phyloP scores from a whole-genome alignment of 1,140 invertebrate genomes.

The Glossosoma conforme region DNA sequence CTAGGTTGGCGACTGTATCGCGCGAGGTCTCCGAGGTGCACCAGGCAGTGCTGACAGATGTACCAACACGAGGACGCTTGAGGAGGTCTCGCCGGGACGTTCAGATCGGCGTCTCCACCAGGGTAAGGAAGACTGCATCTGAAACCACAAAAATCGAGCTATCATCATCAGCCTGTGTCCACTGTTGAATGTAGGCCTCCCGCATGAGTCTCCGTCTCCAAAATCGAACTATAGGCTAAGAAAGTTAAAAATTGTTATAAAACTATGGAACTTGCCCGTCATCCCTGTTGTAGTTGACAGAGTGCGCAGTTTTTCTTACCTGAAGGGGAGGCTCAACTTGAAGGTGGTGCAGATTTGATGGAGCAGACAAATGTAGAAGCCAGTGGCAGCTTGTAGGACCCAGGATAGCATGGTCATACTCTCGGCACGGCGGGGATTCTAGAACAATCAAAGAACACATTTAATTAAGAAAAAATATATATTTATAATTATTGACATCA shows the following conservation, averaged over 20 bases:
- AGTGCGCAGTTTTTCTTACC: too few species aligned
- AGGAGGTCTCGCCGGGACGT: conserved; percentile 41
- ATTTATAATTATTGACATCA: too few species aligned
- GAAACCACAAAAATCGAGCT: conserved; percentile 1
- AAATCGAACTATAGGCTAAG: too few species aligned
- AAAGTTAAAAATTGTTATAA: too few species aligned
- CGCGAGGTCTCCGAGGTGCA: conserved; percentile 82
- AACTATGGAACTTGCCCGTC: too few species aligned
- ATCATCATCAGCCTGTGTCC: too few species aligned
- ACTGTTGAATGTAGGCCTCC: too few species aligned
- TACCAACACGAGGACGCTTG: conserved; percentile 73
- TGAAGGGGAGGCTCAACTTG: conserved; percentile 74
- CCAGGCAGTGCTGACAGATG: conserved; percentile 80
- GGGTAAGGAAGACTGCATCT: conserved; percentile 38
- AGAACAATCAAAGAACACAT: too few species aligned
- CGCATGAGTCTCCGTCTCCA: too few species aligned
- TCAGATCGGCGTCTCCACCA: conserved; percentile 38
- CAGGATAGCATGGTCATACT: conserved; percentile 69
- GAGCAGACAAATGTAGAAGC: conserved; percentile 76
- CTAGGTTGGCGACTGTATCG: conserved; percentile 74
- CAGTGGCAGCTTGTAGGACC: conserved; percentile 77
- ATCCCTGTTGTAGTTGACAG: too few species aligned
- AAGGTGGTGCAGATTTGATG: conserved; percentile 79
- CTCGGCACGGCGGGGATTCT: conserved; percentile 68
- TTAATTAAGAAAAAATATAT: too few species aligned